Evolutionary conservation across 2,888 invertebrate species (phyloP).

Genomic region (Gymnoscelis rufifasciata): DNA sequence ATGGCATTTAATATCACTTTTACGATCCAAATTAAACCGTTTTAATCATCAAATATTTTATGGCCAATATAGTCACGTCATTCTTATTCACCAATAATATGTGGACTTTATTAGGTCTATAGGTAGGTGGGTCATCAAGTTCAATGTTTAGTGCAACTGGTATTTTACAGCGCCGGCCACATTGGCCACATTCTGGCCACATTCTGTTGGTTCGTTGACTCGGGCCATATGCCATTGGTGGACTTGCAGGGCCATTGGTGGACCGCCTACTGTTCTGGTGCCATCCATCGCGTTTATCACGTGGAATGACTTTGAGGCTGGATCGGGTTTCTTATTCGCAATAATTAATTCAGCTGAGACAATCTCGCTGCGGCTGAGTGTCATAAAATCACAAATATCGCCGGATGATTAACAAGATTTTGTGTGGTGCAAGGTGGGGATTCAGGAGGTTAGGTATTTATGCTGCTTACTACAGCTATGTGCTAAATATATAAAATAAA

Average conservation of each 20-base stretch:
- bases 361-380: slow-evolving; percentile 33
- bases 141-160: slow-evolving; percentile 12
- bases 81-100: slow-evolving; percentile 13
- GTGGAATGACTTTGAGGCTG: slow-evolving; percentile 4
- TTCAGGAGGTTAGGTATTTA: background rate
- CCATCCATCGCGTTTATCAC: slow-evolving; percentile 15
- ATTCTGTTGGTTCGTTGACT: slow-evolving; percentile 7
- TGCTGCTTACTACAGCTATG: no score
- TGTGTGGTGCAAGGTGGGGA: slow-evolving; percentile 23
- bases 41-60: slow-evolving; percentile 12
- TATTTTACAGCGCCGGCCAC: slow-evolving; percentile 1
- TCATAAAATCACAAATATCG: slow-evolving; percentile 57
- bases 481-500: no score
- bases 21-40: background rate
- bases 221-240: background rate
- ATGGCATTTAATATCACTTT: slow-evolving; percentile 3
- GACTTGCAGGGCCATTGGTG: background rate
- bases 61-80: slow-evolving; percentile 6
- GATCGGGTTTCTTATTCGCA: slow-evolving; percentile 26
- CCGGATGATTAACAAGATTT: slow-evolving; percentile 46
- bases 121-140: slow-evolving; percentile 3
- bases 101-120: slow-evolving; percentile 12
- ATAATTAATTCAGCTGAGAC: slow-evolving; percentile 25
- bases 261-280: slow-evolving; percentile 19
- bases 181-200: background rate